Percentiles rank a stretch among this genome's conserved stretches.
phyloP scores from a whole-genome alignment of 1,140 invertebrate species.

The Polypedilum pembai region DNA sequence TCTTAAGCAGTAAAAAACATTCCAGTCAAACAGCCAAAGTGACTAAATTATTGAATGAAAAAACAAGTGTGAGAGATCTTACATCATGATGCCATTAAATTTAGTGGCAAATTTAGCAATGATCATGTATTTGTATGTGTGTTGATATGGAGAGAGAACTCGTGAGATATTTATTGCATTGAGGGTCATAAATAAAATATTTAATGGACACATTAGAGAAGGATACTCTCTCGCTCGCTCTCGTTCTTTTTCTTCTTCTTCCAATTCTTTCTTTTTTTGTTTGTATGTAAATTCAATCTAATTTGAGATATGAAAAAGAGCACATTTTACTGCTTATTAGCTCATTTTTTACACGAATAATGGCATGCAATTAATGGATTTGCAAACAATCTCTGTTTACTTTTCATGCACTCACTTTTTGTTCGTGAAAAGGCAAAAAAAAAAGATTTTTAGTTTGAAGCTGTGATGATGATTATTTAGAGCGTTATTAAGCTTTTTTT shows the following conservation, averaged over 20 bases:
- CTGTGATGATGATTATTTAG: too few species aligned
- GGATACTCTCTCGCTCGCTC: background rate
- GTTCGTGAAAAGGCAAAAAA: too few species aligned
- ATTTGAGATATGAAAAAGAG: too few species aligned
- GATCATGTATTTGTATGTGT: too few species aligned
- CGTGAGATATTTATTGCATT: slow-evolving; percentile 13
- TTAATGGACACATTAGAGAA: slow-evolving; percentile 6
- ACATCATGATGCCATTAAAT: slow-evolving; percentile 7
- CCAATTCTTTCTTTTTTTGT: background rate
- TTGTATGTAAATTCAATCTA: background rate
- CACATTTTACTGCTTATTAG: too few species aligned
- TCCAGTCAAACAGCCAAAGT: background rate
- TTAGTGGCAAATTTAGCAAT: background rate
- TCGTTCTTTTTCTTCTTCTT: background rate
- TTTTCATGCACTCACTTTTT: too few species aligned
- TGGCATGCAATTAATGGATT: too few species aligned
- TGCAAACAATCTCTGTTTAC: too few species aligned
- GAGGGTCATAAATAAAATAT: slow-evolving; percentile 13
- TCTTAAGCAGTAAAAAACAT: too few species aligned
- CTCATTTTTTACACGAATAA: too few species aligned
- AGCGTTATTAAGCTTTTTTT: too few species aligned
- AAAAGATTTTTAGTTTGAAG: too few species aligned
- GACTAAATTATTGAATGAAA: background rate
- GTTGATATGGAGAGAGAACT: background rate
- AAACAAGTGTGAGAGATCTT: background rate